A percentile compares a stretch with the other conserved stretches of the same genome.
Evolutionary conservation across 2,888 invertebrate genomes (phyloP).

Genomic region (Epistrophe eligans): DNA sequence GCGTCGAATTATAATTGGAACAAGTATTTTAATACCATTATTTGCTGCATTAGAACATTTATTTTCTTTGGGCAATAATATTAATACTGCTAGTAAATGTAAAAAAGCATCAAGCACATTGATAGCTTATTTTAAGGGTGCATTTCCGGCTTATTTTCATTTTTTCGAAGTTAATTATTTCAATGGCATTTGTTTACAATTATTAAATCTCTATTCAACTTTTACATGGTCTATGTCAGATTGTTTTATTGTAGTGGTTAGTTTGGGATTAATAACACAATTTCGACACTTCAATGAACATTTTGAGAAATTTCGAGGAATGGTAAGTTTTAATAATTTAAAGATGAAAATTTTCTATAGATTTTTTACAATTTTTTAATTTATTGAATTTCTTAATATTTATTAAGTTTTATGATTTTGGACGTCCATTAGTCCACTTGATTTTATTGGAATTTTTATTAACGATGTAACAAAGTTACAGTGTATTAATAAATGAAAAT

Average conservation of each 20-base stretch:
- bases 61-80: conserved; percentile 85
- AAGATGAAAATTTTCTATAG: too few species aligned
- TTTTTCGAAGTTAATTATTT: conserved; percentile 84
- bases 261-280: conserved; percentile 86
- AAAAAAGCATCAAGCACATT: conserved; percentile 75
- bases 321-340: conserved; percentile 51
- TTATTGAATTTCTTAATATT: too few species aligned
- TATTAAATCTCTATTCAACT: conserved; percentile 83
- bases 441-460: too few species aligned
- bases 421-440: too few species aligned
- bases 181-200: conserved; percentile 84
- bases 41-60: conserved; percentile 84
- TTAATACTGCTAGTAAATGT: conserved; percentile 84
- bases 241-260: conserved; percentile 87
- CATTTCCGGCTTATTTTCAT: conserved; percentile 85
- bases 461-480: too few species aligned
- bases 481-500: too few species aligned
- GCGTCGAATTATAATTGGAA: conserved; percentile 25
- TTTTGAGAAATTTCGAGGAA: conserved; percentile 58
- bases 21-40: conserved; percentile 58
- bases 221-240: conserved; percentile 89
- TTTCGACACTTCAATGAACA: conserved; percentile 85
- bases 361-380: too few species aligned
- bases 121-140: conserved; percentile 81
- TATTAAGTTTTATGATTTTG: too few species aligned